Percentiles rank a stretch among this genome's conserved stretches.
Evolutionary conservation across 1,140 invertebrate species (phyloP).

Genomic region (Dreissena rostriformis): DNA sequence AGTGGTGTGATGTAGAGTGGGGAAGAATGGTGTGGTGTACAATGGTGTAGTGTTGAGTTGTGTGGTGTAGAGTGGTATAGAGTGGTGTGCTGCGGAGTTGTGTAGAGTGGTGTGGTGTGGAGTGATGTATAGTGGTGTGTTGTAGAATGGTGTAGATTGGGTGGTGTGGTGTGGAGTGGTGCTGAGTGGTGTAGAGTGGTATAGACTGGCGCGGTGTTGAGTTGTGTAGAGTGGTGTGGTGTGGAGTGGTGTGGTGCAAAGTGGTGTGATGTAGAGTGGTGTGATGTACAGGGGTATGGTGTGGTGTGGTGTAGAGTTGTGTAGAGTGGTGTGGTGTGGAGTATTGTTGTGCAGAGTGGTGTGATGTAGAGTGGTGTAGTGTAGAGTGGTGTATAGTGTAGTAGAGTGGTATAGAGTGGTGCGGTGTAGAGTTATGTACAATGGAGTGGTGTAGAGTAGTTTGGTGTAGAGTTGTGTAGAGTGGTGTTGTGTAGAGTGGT

Average conservation of each 20-base stretch:
- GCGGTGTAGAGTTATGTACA: conserved; percentile 25
- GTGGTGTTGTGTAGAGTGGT: conserved; percentile 30
- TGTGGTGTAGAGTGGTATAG: conserved; percentile 50
- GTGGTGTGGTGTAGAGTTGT: conserved; percentile 25
- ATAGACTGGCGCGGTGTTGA: neutral
- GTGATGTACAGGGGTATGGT: conserved; percentile 9
- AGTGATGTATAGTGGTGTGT: conserved; percentile 44
- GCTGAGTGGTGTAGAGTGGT: neutral
- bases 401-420: conserved; percentile 25
- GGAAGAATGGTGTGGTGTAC: conserved; percentile 53
- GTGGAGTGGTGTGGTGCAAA: conserved; percentile 11
- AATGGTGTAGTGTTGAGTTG: conserved; percentile 19
- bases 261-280: conserved; percentile 12
- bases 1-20: no score
- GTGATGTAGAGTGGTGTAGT: conserved; percentile 42
- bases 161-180: neutral
- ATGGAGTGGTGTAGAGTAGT: conserved; percentile 49
- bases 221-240: neutral
- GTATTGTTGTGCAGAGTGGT: conserved; percentile 47
- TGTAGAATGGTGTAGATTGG: conserved; percentile 9
- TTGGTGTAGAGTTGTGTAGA: conserved; percentile 21
- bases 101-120: conserved; percentile 44
- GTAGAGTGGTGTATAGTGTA: conserved; percentile 46
- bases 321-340: conserved; percentile 24
- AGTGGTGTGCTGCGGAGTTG: conserved; percentile 44